These are phyloP conservation scores for Falco berigora DNA, from an alignment of 2,797 vertebrate species.

Conservation along the genomic window DNA sequence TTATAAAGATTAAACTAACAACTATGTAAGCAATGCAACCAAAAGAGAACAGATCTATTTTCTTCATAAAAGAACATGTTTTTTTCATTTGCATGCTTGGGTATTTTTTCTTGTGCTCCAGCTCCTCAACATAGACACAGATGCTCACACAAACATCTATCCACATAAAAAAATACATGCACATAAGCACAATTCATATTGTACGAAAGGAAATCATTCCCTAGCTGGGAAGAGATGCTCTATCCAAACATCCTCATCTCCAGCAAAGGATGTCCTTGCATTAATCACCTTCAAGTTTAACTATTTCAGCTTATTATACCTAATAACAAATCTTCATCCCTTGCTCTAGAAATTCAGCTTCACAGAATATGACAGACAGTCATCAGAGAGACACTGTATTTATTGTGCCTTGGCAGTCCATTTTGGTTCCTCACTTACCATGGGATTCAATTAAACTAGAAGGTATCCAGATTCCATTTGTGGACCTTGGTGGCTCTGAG, in stretches of 20 bases:
- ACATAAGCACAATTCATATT: neutral
- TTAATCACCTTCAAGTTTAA: neutral
- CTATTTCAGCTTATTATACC: neutral
- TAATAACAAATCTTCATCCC: neutral
- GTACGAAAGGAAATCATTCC: neutral
- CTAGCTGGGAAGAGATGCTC: neutral
- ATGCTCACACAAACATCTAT: neutral
- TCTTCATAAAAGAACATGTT: constrained; percentile 18
- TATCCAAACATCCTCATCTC: neutral
- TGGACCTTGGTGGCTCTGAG: neutral
- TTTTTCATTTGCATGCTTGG: constrained; percentile 50
- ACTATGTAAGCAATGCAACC: constrained; percentile 27
- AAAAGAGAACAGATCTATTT: constrained; percentile 4
- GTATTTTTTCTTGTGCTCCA: neutral
- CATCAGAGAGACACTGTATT: neutral
- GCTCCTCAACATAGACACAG: neutral
- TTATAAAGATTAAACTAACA: constrained; percentile 59
- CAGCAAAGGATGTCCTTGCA: neutral
- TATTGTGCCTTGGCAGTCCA: neutral
- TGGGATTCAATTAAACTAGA: neutral
- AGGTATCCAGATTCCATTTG: neutral
- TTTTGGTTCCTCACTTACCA: neutral
- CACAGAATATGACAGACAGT: neutral
- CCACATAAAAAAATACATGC: neutral
- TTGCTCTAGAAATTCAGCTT: neutral